Conservation (phyloP, 2,113 vertebrate genomes). For the Mustelus asterias region DNA sequence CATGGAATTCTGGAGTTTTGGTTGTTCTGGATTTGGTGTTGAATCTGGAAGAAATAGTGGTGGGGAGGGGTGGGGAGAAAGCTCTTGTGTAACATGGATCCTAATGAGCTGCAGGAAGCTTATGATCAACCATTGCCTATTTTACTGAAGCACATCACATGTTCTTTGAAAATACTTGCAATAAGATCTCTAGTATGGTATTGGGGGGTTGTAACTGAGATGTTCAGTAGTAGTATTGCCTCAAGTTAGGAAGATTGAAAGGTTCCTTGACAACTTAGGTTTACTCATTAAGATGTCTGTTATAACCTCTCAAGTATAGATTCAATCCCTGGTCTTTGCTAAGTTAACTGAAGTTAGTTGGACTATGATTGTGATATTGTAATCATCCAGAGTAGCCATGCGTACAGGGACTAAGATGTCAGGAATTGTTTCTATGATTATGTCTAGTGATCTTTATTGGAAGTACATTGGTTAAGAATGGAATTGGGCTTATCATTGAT, state of each 20-base stretch:
- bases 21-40: background rate
- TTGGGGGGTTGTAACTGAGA: background rate
- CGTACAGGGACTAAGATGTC: background rate
- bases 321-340: background rate
- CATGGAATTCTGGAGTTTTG: background rate
- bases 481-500: background rate
- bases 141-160: background rate
- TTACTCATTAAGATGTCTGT: background rate
- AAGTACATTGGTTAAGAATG: background rate
- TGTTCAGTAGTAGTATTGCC: background rate
- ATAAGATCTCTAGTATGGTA: background rate
- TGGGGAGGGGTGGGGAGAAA: no score
- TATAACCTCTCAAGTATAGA: background rate
- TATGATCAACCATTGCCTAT: background rate
- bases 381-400: background rate
- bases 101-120: background rate
- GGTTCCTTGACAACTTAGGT: background rate
- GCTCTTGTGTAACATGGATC: background rate
- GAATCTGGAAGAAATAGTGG: background rate
- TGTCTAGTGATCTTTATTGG: background rate
- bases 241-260: background rate
- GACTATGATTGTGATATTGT: background rate
- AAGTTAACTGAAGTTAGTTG: background rate
- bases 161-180: background rate
- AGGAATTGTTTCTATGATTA: background rate